phyloP scores from a whole-genome alignment of 2,113 vertebrate genomes.

The Protomyctophum bolini region DNA sequence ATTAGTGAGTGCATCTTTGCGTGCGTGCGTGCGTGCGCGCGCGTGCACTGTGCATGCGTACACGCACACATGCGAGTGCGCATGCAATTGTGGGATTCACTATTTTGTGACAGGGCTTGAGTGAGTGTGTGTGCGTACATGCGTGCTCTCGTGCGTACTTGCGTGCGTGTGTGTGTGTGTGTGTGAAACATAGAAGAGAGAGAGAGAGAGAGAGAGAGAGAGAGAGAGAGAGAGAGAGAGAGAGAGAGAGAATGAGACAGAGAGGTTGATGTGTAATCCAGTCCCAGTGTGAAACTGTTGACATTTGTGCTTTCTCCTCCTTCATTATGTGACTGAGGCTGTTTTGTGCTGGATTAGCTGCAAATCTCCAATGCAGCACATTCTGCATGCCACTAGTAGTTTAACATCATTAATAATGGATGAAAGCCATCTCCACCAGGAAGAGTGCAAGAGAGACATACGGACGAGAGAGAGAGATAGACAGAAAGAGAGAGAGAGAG shows the following conservation, averaged over 20 bases:
- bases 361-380: conserved; percentile 99
- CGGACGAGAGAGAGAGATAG: not conserved
- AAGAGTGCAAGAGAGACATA: conserved; percentile 78
- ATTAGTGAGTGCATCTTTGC: conserved; percentile 28
- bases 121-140: too few species aligned
- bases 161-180: conserved; percentile 3
- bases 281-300: conserved; percentile 99
- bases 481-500: conserved; percentile 5
- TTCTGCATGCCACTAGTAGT: conserved; percentile 99
- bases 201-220: conserved; percentile 24
- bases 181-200: conserved; percentile 26
- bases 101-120: too few species aligned
- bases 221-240: conserved; percentile 25
- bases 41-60: conserved; percentile 77
- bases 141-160: conserved; percentile 8
- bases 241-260: conserved; percentile 15
- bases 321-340: conserved; percentile 99
- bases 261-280: conserved; percentile 91
- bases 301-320: conserved; percentile 98
- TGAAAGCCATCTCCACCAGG: conserved; percentile 95
- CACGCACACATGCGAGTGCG: not conserved
- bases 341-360: conserved; percentile 99
- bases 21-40: conserved; percentile 87
- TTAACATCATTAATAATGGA: conserved; percentile 99
- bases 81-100: too few species aligned